A percentile compares a stretch with the other conserved stretches of the same genome.
phyloP scores from a whole-genome alignment of 2,888 invertebrate species.

The Apamea epomidion region DNA sequence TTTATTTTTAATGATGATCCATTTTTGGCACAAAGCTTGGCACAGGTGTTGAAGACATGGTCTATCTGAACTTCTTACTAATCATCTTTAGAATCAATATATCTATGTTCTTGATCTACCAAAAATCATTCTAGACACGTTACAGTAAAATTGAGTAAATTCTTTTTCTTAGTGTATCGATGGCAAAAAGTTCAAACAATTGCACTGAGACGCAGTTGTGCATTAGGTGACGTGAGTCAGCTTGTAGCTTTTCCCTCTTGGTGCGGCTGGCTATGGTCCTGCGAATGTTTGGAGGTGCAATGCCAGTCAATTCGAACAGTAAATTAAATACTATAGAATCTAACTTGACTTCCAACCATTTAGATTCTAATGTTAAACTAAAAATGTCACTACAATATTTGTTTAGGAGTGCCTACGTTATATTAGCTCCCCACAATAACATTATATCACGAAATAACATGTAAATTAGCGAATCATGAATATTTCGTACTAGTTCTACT shows the following conservation, averaged over 20 bases:
- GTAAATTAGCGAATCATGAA: conserved; percentile 51
- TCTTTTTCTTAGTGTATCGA: too few species aligned
- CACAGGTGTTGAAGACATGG: not conserved
- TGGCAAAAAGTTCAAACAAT: too few species aligned
- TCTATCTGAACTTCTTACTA: not conserved
- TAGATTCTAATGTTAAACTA: not conserved
- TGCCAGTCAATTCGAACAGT: not conserved
- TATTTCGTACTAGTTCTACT: conserved; percentile 39
- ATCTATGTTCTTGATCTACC: not conserved
- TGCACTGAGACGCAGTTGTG: too few species aligned
- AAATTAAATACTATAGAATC: too few species aligned
- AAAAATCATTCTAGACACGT: not conserved
- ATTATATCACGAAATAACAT: conserved; percentile 35
- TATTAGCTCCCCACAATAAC: conserved; percentile 5
- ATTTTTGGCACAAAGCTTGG: not conserved
- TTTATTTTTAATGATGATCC: not conserved
- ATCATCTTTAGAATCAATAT: not conserved
- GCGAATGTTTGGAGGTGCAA: not conserved
- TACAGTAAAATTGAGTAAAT: not conserved
- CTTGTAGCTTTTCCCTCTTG: too few species aligned
- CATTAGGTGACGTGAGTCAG: too few species aligned
- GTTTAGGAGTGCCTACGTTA: not conserved
- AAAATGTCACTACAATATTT: not conserved
- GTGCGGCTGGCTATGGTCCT: not conserved
- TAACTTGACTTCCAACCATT: too few species aligned